Conservation (phyloP, 2,888 invertebrate species). For the Synanthedon vespiformis region DNA sequence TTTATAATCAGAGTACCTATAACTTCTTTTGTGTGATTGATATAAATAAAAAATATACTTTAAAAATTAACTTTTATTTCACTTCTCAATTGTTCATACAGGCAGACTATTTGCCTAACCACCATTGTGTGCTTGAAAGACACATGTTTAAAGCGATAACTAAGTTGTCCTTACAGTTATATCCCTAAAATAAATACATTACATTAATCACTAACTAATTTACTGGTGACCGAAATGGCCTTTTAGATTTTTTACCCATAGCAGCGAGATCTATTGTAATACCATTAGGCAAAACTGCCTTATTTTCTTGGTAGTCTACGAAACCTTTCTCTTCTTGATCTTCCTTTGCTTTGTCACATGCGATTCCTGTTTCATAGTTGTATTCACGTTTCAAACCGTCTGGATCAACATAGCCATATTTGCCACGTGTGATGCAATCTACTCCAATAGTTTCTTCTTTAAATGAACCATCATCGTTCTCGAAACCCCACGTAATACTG, state of each 20-base stretch:
- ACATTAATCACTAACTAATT: conserved; percentile 46
- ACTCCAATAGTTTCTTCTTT: conserved; percentile 86
- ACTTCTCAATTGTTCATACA: conserved; percentile 25
- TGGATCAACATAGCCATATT: conserved; percentile 87
- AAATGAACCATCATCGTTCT: conserved; percentile 88
- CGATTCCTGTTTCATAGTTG: conserved; percentile 84
- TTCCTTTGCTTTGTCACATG: conserved; percentile 72
- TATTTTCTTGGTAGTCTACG: conserved; percentile 80
- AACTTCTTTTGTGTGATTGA: not conserved
- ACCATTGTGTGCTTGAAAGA: conserved; percentile 12
- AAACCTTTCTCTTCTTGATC: conserved; percentile 73
- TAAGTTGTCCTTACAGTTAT: conserved; percentile 40
- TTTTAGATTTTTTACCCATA: conserved; percentile 79
- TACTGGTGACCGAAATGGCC: conserved; percentile 71
- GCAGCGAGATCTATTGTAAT: conserved; percentile 77
- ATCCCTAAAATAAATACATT: conserved; percentile 61
- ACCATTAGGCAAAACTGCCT: conserved; percentile 78
- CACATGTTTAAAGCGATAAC: conserved; percentile 41
- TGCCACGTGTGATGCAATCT: conserved; percentile 82
- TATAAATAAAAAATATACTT: not conserved
- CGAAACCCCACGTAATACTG: conserved; percentile 89
- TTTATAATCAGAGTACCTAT: too few species aligned
- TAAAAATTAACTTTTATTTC: conserved; percentile 19
- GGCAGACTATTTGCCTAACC: conserved; percentile 9
- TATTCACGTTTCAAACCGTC: conserved; percentile 86